A percentile compares a stretch with the other conserved stretches of the same genome.
phyloP scores from a whole-genome alignment of 2,888 invertebrate species.

The Athalia cordata region DNA sequence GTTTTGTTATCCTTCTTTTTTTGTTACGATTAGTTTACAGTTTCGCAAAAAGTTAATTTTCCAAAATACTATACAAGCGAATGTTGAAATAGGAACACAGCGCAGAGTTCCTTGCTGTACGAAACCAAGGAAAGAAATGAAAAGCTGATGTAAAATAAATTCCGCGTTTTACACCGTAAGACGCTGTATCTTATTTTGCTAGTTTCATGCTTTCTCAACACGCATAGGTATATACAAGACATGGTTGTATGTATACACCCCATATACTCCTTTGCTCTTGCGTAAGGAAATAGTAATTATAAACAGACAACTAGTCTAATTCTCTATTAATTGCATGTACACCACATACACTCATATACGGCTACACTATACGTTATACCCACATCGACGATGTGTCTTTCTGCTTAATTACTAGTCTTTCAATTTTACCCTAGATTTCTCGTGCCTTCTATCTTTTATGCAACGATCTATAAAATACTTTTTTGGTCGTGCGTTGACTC shows the following conservation, averaged over 20 bases:
- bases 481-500: conserved; percentile 48
- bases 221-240: conserved; percentile 48
- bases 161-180: conserved; percentile 17
- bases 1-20: background rate
- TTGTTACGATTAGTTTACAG: background rate
- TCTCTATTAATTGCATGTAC: conserved; percentile 24
- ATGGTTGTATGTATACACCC: conserved; percentile 2
- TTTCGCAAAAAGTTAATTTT: too few relatives aligned
- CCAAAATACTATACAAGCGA: background rate
- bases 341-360: background rate
- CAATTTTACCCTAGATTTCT: conserved; percentile 47
- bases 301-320: conserved; percentile 18
- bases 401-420: conserved; percentile 23
- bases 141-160: conserved; percentile 15
- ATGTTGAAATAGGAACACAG: background rate
- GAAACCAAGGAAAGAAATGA: conserved; percentile 33
- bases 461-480: conserved; percentile 55
- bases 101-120: conserved; percentile 21
- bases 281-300: conserved; percentile 38
- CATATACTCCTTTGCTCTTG: background rate
- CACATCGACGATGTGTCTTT: conserved; percentile 7
- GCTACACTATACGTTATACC: background rate
- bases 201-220: conserved; percentile 71
- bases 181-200: conserved; percentile 14
- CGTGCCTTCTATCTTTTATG: conserved; percentile 40